A percentile compares a stretch with the other conserved stretches of the same genome.
Evolutionary conservation across 37 sponge, comb jelly and placozoan species (phyloP).

Genomic region (Crambe crambe): DNA sequence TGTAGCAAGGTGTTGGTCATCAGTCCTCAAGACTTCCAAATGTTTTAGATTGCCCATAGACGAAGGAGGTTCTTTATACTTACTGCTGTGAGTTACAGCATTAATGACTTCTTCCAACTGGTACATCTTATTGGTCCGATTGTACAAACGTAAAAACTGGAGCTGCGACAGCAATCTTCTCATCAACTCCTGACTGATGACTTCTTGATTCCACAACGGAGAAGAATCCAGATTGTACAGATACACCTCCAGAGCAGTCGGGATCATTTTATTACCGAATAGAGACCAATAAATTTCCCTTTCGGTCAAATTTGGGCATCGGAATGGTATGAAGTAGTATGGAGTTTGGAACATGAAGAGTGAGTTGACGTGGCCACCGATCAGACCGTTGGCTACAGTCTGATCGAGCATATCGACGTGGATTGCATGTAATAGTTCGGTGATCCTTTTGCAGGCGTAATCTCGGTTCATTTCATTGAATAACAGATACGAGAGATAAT

Average conservation of each 20-base stretch:
- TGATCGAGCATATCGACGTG: conserved; percentile 1
- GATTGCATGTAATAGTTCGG: conserved; percentile 1
- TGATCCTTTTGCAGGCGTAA: conserved; percentile 8
- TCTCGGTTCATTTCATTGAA: conserved; percentile 11
- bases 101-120: not conserved
- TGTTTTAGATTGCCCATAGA: not conserved
- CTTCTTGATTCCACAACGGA: conserved; percentile 3
- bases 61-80: conserved; percentile 3
- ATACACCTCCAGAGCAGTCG: not conserved
- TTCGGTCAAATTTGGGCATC: conserved; percentile 12
- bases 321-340: conserved; percentile 20
- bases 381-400: not conserved
- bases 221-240: not conserved
- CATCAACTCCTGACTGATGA: conserved; percentile 3
- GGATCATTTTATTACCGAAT: not conserved
- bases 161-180: not conserved
- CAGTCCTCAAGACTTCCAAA: conserved; percentile 2
- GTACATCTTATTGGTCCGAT: not conserved
- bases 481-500: conserved; percentile 7
- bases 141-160: not conserved
- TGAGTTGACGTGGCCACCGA: conserved; percentile 2
- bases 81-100: conserved; percentile 1
- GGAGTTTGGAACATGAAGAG: conserved; percentile 13
- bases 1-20: not conserved
- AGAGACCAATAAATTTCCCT: not conserved